phyloP scores from a whole-genome alignment of 2,888 invertebrate genomes.

The Branchipolynoe longqiensis region DNA sequence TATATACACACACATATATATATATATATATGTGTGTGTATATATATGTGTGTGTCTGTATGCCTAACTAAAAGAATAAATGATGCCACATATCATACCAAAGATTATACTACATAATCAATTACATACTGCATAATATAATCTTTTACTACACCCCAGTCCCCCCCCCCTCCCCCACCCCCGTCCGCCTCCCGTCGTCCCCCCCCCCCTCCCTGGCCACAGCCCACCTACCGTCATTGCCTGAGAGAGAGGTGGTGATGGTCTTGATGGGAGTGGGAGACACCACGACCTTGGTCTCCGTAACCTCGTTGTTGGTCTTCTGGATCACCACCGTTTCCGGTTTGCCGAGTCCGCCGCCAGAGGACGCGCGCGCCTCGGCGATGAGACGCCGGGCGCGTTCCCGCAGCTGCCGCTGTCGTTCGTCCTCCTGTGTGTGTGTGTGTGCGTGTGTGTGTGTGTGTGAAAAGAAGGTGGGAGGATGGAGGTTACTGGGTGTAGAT shows the following conservation, averaged over 20 bases:
- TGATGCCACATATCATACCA: too few species aligned
- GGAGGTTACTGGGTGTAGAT: too few species aligned
- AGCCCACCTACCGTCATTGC: not conserved
- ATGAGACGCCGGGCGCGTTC: constrained; percentile 94
- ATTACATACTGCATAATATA: too few species aligned
- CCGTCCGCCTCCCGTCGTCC: not conserved
- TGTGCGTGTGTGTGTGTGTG: too few species aligned
- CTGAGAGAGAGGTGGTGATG: constrained; percentile 20
- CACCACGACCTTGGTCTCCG: constrained; percentile 47
- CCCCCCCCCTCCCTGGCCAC: not conserved
- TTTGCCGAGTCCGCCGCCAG: constrained; percentile 71
- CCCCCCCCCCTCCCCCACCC: not conserved
- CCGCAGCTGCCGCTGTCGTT: constrained; percentile 91
- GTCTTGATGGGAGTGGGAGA: constrained; percentile 44
- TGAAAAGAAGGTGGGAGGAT: too few species aligned
- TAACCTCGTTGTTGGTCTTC: constrained; percentile 36
- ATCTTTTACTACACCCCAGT: too few species aligned
- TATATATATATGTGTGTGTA: too few species aligned
- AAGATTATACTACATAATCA: too few species aligned
- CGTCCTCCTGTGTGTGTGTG: constrained; percentile 87
- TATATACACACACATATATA: too few species aligned
- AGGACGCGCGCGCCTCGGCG: constrained; percentile 86
- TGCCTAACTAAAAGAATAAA: too few species aligned
- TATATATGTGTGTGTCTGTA: too few species aligned
- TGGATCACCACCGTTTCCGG: constrained; percentile 56